Evolutionary conservation across 2,113 vertebrate genomes (phyloP).

Genomic region (Corvus hawaiiensis): DNA sequence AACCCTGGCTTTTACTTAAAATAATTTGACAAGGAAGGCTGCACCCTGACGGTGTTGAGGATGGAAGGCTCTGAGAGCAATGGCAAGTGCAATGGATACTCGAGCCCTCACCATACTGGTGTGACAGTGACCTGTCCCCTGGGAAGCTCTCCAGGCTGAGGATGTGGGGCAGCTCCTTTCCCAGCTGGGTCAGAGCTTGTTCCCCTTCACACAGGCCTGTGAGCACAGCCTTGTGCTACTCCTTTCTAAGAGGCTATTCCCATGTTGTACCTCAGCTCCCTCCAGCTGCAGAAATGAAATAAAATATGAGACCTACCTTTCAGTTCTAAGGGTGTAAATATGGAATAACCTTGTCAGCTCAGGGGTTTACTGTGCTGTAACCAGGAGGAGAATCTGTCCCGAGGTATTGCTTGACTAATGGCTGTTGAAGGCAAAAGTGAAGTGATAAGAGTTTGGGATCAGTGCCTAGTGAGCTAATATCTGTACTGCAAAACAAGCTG

Average conservation of each 20-base stretch:
- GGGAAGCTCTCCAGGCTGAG: background rate
- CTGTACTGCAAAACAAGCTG: background rate
- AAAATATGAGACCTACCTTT: background rate
- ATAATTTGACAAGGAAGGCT: background rate
- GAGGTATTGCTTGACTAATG: background rate
- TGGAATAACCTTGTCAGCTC: background rate
- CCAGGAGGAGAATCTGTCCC: background rate
- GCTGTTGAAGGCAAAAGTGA: background rate
- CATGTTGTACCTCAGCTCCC: background rate
- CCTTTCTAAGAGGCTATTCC: accelerated
- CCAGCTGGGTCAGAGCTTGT: background rate
- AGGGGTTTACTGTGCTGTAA: background rate
- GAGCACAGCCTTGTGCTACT: accelerated
- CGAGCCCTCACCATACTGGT: accelerated
- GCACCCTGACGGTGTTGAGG: accelerated
- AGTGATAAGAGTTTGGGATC: background rate
- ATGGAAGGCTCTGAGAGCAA: background rate
- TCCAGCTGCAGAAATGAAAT: background rate
- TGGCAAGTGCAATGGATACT: background rate
- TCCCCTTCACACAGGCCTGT: background rate
- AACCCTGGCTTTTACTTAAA: background rate
- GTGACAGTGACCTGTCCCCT: background rate
- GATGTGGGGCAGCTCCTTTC: background rate
- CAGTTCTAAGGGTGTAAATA: background rate
- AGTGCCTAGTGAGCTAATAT: background rate